These are phyloP conservation scores for Mesocricetus auratus DNA, from an alignment of 2,113 vertebrate genomes.

Conservation along the genomic window DNA sequence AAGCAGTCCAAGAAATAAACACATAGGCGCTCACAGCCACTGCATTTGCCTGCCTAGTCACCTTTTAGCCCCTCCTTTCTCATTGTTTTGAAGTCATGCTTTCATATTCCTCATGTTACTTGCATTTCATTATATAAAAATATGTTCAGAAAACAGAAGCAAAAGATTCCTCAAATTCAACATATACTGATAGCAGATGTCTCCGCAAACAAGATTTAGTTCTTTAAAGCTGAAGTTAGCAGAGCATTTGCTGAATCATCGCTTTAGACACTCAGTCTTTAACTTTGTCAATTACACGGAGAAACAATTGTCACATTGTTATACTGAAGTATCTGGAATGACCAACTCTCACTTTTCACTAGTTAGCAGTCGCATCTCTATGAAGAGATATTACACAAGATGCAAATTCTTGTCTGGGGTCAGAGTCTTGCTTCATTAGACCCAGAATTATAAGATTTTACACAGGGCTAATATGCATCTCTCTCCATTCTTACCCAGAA, in stretches of 20 bases:
- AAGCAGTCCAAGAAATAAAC: neutral
- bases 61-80: neutral
- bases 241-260: neutral
- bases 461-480: neutral
- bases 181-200: neutral
- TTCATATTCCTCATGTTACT: neutral
- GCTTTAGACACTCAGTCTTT: neutral
- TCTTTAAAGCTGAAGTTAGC: neutral
- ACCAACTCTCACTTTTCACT: neutral
- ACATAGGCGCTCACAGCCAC: neutral
- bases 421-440: neutral
- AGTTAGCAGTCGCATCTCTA: neutral
- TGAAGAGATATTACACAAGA: neutral
- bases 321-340: neutral
- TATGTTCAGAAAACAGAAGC: slow-evolving; percentile 18
- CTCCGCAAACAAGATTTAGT: neutral
- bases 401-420: neutral
- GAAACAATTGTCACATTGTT: neutral
- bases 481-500: neutral
- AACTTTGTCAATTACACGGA: neutral
- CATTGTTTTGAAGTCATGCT: neutral
- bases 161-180: neutral
- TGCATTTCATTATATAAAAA: slow-evolving; percentile 1
- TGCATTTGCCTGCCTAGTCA: neutral
- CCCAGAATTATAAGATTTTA: neutral